Evolutionary conservation across 2,888 invertebrate species (phyloP).

Genomic region (Diloba caeruleocephala): DNA sequence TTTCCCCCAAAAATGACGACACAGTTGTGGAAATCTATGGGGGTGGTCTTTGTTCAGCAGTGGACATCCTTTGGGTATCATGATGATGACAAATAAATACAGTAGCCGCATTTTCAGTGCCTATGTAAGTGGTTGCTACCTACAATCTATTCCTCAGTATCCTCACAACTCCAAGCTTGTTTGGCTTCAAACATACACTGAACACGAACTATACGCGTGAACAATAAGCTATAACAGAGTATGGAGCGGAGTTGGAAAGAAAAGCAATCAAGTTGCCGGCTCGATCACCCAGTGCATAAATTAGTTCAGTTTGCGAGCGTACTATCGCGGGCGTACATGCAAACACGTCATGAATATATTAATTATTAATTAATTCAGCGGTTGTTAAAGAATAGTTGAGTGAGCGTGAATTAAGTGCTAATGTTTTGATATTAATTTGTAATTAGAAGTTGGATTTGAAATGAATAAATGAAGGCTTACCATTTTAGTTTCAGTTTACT

Average conservation of each 20-base stretch:
- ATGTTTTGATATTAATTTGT: conserved; percentile 35
- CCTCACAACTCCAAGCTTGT: not conserved
- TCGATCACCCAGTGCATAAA: conserved; percentile 67
- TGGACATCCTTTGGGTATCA: no score
- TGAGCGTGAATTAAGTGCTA: conserved; percentile 28
- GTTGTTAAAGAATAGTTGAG: conserved; percentile 44
- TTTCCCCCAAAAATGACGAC: no score
- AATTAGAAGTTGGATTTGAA: conserved; percentile 1
- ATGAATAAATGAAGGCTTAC: no score
- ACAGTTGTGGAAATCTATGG: no score
- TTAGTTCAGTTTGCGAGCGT: conserved; percentile 60
- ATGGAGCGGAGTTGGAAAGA: conserved; percentile 60
- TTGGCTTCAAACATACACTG: conserved; percentile 14
- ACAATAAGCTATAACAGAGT: conserved; percentile 32
- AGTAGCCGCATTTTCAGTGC: no score
- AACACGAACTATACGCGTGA: conserved; percentile 33
- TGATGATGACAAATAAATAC: no score
- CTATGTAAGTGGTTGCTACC: no score
- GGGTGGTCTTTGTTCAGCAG: no score
- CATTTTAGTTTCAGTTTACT: no score
- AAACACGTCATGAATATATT: conserved; percentile 57
- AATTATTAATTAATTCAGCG: conserved; percentile 53
- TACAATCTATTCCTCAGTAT: conserved; percentile 1
- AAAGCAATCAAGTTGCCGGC: conserved; percentile 63
- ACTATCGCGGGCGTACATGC: conserved; percentile 33